Evolutionary conservation across 23 tunicate genomes (phyloP), one percentile per base, ranked within the genome.

Genomic region (Aplidium turbinatum): DNA sequence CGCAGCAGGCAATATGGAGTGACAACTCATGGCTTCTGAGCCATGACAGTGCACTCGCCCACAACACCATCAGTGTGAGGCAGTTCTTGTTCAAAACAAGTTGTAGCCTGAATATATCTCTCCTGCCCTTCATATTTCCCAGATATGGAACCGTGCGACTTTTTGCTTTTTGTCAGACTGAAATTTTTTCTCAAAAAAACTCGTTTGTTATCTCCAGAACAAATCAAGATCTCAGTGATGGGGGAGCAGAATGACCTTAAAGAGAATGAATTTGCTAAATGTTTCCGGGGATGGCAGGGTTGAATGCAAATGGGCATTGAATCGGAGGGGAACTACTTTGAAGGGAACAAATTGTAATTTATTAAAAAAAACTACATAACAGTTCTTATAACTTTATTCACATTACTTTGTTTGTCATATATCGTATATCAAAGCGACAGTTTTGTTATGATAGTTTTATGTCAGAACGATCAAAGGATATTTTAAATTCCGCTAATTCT

Each of bases 401-500:
- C n/a, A n/a, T n/a, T n/a, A n/a, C n/a, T n/a, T n/a, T n/a, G n/a
- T n/a, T n/a, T n/a, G n/a, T n/a, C n/a, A n/a, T n/a, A n/a, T n/a
- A n/a, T n/a, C n/a, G n/a, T n/a, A n/a, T n/a, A n/a, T n/a, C n/a
- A n/a, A n/a, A n/a, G n/a, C n/a, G n/a, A n/a, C n/a, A n/a, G n/a
- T n/a, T n/a, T n/a, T n/a, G n/a, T n/a, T n/a, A n/a, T n/a, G n/a
- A n/a, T n/a, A n/a, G n/a, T n/a, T n/a, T n/a, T n/a, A n/a, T n/a
- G n/a, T n/a, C n/a, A n/a, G n/a, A n/a, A n/a, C n/a, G n/a, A n/a
- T n/a, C n/a, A 34, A 42, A 54, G 72, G 96, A 78, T 57, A 55
- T 76, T 55, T 73, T 36, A 60, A 81, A 81, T 7, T 81, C 96
- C 38, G 76, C 75, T 63, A 91, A 40, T 53, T 84, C 87, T 52